Conservation (phyloP, 37 sponge, comb jelly and placozoan genomes). For the Spongilla lacustris region DNA sequence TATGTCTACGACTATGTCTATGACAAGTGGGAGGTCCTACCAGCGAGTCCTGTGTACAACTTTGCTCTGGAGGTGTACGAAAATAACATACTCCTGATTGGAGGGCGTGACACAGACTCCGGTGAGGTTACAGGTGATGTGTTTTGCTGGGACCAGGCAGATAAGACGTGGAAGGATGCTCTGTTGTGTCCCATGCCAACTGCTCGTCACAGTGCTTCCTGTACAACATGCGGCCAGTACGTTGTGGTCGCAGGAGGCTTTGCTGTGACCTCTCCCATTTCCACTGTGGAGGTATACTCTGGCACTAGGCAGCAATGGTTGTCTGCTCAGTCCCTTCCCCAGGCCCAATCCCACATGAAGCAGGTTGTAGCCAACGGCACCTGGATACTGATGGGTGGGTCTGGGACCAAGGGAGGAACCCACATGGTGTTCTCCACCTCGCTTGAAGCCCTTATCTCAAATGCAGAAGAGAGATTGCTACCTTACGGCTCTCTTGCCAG, state of each 20-base stretch:
- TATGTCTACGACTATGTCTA: neutral
- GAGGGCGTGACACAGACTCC: neutral
- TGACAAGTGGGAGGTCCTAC: neutral
- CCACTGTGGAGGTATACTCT: constrained; percentile 6
- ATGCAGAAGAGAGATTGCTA: neutral
- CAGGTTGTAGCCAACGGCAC: neutral
- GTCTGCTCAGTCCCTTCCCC: constrained; percentile 10
- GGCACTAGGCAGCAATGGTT: neutral
- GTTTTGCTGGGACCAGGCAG: neutral
- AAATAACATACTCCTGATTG: constrained; percentile 5
- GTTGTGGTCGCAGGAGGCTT: constrained; percentile 18
- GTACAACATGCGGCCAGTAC: neutral
- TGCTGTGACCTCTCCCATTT: neutral
- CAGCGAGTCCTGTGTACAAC: neutral
- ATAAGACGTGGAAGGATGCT: neutral
- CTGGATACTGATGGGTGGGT: constrained; percentile 14
- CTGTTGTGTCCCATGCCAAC: constrained; percentile 25
- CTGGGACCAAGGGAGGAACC: neutral
- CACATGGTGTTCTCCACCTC: neutral
- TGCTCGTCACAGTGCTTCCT: constrained; percentile 3
- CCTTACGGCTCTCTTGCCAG: neutral
- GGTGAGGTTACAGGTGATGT: neutral
- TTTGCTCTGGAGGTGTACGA: constrained; percentile 18
- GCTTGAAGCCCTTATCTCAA: constrained; percentile 7
- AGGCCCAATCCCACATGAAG: constrained; percentile 13